phyloP scores from a whole-genome alignment of 2,113 vertebrate genomes.

The Myrmophylax atrothorax region DNA sequence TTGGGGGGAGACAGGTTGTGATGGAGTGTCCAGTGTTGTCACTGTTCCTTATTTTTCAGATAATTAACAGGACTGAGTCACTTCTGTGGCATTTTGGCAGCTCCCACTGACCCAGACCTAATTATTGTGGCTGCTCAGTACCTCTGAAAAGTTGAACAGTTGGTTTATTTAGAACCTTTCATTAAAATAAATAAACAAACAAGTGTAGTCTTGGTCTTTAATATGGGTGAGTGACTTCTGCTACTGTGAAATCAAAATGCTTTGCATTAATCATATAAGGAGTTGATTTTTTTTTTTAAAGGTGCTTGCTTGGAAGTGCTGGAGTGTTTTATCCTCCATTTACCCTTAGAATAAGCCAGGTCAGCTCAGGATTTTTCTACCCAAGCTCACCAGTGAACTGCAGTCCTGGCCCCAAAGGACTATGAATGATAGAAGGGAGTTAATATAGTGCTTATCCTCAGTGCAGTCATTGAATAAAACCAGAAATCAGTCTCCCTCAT shows the following conservation, averaged over 20 bases:
- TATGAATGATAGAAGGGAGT: rapidly evolving
- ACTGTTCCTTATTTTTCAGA: not conserved
- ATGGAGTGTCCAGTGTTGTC: not conserved
- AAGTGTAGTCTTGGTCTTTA: not conserved
- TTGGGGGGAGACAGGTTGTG: not conserved
- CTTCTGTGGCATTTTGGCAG: constrained; percentile 9
- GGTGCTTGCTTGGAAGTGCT: not conserved
- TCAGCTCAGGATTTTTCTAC: not conserved
- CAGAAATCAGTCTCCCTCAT: not conserved
- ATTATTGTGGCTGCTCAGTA: not conserved
- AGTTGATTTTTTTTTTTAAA: not conserved
- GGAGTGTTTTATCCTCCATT: not conserved
- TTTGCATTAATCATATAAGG: not conserved
- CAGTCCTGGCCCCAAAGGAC: not conserved
- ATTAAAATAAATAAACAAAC: constrained; percentile 39
- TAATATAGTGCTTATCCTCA: not conserved
- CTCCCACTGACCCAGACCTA: constrained; percentile 16
- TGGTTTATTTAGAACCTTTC: not conserved
- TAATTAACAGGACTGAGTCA: constrained; percentile 1
- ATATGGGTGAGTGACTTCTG: not conserved
- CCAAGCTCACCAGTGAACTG: not conserved
- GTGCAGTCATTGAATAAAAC: not conserved
- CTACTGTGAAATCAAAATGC: not conserved
- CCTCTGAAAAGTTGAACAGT: constrained; percentile 17
- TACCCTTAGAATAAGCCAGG: not conserved